Conservation (phyloP, 2,888 invertebrate species). For the Creontiades dilutus region DNA sequence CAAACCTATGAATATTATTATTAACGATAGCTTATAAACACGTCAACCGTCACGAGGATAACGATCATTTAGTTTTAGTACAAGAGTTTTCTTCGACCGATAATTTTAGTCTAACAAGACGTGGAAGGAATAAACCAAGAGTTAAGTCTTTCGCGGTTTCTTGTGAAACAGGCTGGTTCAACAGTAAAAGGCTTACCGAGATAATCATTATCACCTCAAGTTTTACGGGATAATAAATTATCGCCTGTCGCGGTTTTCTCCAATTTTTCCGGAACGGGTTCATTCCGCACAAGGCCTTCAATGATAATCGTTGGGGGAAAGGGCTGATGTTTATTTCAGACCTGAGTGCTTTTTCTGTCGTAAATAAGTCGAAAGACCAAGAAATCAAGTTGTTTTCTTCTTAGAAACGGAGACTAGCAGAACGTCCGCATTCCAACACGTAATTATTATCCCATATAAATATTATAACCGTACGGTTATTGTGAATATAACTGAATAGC, state of each 20-base stretch:
- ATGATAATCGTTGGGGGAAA: not conserved
- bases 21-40: constrained; percentile 68
- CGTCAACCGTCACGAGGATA: constrained; percentile 60
- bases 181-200: not conserved
- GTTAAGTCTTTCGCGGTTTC: constrained; percentile 34
- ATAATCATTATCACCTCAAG: constrained; percentile 34
- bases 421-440: not conserved
- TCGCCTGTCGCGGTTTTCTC: constrained; percentile 31
- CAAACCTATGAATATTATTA: constrained; percentile 67
- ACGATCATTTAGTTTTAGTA: constrained; percentile 55
- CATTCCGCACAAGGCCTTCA: not conserved
- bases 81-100: constrained; percentile 26
- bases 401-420: not conserved
- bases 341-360: not conserved
- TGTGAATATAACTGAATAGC: too few relatives aligned
- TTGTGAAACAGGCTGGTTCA: constrained; percentile 41
- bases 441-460: too few relatives aligned
- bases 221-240: constrained; percentile 49
- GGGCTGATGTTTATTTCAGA: not conserved
- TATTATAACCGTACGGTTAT: too few relatives aligned
- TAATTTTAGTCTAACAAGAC: constrained; percentile 59
- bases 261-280: constrained; percentile 1
- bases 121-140: constrained; percentile 36
- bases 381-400: not conserved
- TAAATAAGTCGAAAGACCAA: not conserved